Evolutionary conservation across 2,797 vertebrate species (phyloP).

Genomic region (Halcyon chelicuti): DNA sequence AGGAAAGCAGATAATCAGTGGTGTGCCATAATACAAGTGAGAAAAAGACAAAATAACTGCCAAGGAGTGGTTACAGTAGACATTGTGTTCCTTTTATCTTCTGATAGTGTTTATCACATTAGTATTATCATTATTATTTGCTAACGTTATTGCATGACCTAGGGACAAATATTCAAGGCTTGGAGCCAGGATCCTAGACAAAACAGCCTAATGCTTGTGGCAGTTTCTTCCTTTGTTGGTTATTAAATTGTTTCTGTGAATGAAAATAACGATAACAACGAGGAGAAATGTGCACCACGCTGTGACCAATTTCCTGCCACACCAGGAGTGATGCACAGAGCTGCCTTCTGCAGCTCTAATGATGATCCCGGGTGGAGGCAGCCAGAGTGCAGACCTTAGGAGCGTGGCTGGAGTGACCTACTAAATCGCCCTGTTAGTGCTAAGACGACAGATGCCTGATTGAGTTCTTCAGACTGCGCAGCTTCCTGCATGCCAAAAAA

Average conservation of each 20-base stretch:
- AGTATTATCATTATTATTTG: slow-evolving; percentile 38
- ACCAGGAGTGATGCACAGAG: not conserved
- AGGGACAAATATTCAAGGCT: slow-evolving; percentile 28
- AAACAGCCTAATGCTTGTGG: slow-evolving; percentile 31
- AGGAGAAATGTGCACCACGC: not conserved
- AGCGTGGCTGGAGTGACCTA: not conserved
- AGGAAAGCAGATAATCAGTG: slow-evolving; percentile 30
- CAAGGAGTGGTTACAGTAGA: not conserved
- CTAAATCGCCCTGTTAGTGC: not conserved
- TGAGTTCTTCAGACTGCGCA: not conserved
- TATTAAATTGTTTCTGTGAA: slow-evolving; percentile 56
- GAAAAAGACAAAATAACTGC: slow-evolving; percentile 50
- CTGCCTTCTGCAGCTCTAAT: not conserved
- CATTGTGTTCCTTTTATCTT: not conserved
- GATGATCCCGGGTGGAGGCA: not conserved
- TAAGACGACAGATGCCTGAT: not conserved
- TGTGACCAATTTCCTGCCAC: slow-evolving; percentile 48
- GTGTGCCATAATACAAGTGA: slow-evolving; percentile 12
- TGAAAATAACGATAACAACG: not conserved
- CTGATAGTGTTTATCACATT: slow-evolving; percentile 24
- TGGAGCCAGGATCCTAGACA: slow-evolving; percentile 24
- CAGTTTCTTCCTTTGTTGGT: slow-evolving; percentile 39
- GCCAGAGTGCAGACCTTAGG: not conserved
- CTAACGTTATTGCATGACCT: not conserved
- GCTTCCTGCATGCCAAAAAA: not conserved